Base-by-base conservation (phyloP, 2,888 invertebrate species). In the Thera britannica region DNA sequence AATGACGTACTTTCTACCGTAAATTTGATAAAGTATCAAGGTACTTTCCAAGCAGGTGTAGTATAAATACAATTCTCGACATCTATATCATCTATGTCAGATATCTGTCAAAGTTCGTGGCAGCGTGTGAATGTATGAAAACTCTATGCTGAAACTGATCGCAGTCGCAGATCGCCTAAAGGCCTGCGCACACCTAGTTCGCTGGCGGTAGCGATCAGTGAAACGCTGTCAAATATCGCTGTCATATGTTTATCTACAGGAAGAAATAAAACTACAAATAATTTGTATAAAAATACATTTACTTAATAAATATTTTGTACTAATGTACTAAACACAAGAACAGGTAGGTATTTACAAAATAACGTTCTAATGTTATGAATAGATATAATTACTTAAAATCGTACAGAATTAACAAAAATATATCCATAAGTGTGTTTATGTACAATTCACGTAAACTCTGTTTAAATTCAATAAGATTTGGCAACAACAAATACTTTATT, bases 271-370 rank as follows among this genome's bases (percentile, higher is more conserved):
- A 52, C 52, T 52, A 3, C 7, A 8, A 12, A 6, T n/a, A 49
- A 8, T 56, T 35, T 62, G 61, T 65, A 68, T 52, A 89, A 85
- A 52, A 87, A 83, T 75, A 85, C 83, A 84, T 89, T 89, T 46
- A 46, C 44, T 46, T 89, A 86, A 83, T 84, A 67, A 72, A 76
- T 77, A 38, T 77, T 81, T 86, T 83, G 86, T 85, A 85, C 61
- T 76, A 72, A 63, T 67, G 52, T 68, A 62, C 44, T 70, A 34
- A 64, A 59, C 60, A 68, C 70, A 67, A 44, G 49, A 23, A 23
- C 70, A 67, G 49, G 49, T 52, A 52, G 34, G 52, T 52, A 66
- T 69, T 69, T 66, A 66, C 66, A 69, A 67, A 67, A 68, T 36
- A 36, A 58, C 38, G 46, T 59, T 59, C 55, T 9, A 57, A 61